Evolutionary conservation across 1,140 invertebrate genomes (phyloP).

Genomic region (Aethina tumida): DNA sequence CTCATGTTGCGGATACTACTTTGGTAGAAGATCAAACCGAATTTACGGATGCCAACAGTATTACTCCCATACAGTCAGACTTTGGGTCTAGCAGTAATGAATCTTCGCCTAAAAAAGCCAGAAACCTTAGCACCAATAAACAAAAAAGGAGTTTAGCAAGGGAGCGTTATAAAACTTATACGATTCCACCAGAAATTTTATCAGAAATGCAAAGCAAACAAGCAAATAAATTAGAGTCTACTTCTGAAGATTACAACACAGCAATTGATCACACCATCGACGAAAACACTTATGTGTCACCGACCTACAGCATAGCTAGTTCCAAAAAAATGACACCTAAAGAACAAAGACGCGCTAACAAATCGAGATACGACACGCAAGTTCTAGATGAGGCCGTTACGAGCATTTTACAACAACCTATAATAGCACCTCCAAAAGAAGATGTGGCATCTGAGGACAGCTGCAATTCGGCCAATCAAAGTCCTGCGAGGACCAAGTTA

Average conservation of each 20-base stretch:
- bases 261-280: conserved; percentile 12
- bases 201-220: conserved; percentile 32
- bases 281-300: conserved; percentile 5
- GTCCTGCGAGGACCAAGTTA: conserved; percentile 23
- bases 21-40: conserved; percentile 22
- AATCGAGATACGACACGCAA: conserved; percentile 59
- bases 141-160: conserved; percentile 60
- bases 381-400: conserved; percentile 40
- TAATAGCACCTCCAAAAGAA: conserved; percentile 9
- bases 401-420: conserved; percentile 12
- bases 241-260: conserved; percentile 37
- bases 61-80: conserved; percentile 43
- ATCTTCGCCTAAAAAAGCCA: conserved; percentile 55
- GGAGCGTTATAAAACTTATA: conserved; percentile 70
- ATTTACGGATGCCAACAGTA: conserved; percentile 34
- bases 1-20: conserved; percentile 37
- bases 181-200: conserved; percentile 49
- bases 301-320: conserved; percentile 13
- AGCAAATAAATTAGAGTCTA: conserved; percentile 34
- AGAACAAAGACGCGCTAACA: conserved; percentile 51
- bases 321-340: conserved; percentile 51
- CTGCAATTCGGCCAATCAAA: conserved; percentile 9
- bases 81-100: conserved; percentile 54
- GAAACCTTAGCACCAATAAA: conserved; percentile 43
- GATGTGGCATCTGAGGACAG: conserved; percentile 1